These are phyloP conservation scores for Rutilus rutilus DNA, from an alignment of 2,113 vertebrate species.

Conservation along the genomic window DNA sequence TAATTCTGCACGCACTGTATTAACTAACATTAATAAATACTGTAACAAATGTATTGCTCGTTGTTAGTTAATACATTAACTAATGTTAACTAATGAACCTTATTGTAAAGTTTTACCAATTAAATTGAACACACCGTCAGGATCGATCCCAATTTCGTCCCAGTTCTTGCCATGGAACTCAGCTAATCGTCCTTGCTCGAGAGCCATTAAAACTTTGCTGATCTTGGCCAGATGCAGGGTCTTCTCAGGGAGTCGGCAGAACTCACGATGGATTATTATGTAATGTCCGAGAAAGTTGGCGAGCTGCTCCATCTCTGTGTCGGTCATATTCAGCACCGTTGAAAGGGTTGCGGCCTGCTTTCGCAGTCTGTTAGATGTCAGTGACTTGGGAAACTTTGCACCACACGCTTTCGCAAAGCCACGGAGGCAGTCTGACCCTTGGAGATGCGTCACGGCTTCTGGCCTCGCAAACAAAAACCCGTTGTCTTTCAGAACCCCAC, in stretches of 20 bases:
- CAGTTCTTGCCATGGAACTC: conserved; percentile 20
- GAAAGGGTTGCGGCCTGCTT: conserved; percentile 1
- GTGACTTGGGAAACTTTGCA: conserved; percentile 26
- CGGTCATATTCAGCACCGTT: background rate
- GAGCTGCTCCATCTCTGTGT: conserved; percentile 15
- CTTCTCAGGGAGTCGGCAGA: conserved; percentile 9
- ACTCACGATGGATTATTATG: background rate
- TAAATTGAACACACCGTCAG: background rate
- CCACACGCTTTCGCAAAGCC: conserved; percentile 47
- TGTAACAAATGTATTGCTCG: too few relatives aligned
- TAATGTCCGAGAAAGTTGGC: background rate
- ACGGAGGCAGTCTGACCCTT: conserved; percentile 52
- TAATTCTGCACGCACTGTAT: too few relatives aligned
- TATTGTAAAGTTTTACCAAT: too few relatives aligned
- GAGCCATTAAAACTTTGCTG: conserved; percentile 18
- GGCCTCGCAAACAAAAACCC: conserved; percentile 50
- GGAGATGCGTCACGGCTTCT: conserved; percentile 45
- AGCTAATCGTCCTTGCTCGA: background rate
- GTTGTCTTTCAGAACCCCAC: conserved; percentile 50
- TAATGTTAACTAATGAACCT: too few relatives aligned
- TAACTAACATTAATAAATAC: too few relatives aligned
- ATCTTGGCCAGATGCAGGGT: conserved; percentile 7
- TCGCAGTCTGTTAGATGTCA: conserved; percentile 1
- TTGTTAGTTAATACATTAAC: too few relatives aligned
- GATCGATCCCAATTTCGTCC: conserved; percentile 15